Conservation (phyloP, 2,113 vertebrate species). For the Corythoichthys haematopterus region DNA sequence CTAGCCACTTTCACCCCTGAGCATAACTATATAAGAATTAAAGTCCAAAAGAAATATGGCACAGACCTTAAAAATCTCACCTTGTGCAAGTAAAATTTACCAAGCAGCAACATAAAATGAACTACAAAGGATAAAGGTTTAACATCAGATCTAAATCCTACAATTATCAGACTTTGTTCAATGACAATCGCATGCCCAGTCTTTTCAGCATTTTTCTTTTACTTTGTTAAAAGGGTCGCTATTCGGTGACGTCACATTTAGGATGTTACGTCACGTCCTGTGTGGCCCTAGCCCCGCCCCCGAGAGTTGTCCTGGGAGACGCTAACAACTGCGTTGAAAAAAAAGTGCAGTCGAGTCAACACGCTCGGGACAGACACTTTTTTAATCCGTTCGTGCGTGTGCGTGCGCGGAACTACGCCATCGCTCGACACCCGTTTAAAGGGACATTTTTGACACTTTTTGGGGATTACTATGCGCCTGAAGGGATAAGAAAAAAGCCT, state of each 20-base stretch:
- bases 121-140: too few species aligned
- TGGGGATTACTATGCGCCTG: constrained; percentile 52
- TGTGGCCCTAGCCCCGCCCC: constrained; percentile 41
- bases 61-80: too few species aligned
- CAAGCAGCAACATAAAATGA: too few species aligned
- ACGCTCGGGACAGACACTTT: not conserved
- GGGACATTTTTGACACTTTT: constrained; percentile 4
- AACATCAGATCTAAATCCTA: too few species aligned
- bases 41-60: too few species aligned
- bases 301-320: constrained; percentile 65
- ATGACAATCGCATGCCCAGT: too few species aligned
- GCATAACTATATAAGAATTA: too few species aligned
- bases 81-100: too few species aligned
- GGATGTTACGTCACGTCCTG: not conserved
- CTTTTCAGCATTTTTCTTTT: too few species aligned
- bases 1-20: too few species aligned
- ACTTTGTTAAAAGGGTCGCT: not conserved
- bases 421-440: not conserved
- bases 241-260: not conserved
- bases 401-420: not conserved
- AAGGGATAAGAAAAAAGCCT: not conserved
- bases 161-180: too few species aligned
- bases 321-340: constrained; percentile 54
- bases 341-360: constrained; percentile 32
- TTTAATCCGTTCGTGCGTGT: not conserved